Percentiles rank a stretch among this genome's conserved stretches.
phyloP scores from a whole-genome alignment of 37 sponge, comb jelly and placozoan genomes.

The Corticium candelabrum region DNA sequence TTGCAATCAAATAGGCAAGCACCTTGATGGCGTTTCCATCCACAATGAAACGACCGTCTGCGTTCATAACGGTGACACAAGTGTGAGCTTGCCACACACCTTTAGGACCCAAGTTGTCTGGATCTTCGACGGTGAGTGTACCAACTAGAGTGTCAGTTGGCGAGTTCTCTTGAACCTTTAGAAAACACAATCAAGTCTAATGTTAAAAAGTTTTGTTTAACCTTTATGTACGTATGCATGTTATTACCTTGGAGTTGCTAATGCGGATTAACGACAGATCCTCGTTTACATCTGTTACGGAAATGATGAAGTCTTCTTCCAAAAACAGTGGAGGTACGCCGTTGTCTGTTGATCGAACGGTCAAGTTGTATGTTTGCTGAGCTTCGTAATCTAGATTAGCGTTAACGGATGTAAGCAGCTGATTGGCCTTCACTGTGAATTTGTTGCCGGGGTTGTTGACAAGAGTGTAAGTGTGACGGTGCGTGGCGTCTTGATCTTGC shows the following conservation, averaged over 20 bases:
- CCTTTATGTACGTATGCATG: neutral
- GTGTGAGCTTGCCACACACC: neutral
- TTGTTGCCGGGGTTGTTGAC: neutral
- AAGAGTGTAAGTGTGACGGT: constrained; percentile 1
- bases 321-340: neutral
- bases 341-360: constrained; percentile 11
- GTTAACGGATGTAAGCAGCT: neutral
- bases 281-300: constrained; percentile 3
- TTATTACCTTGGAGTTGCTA: neutral
- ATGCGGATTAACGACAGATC: neutral
- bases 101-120: constrained; percentile 10
- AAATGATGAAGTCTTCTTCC: neutral
- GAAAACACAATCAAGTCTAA: neutral
- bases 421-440: neutral
- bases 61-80: neutral
- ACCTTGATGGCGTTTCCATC: neutral
- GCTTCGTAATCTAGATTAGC: neutral
- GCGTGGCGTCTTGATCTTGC: neutral
- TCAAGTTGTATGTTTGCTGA: neutral
- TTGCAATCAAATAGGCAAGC: too few relatives aligned
- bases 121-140: neutral
- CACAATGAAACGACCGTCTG: constrained; percentile 1
- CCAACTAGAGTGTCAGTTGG: neutral
- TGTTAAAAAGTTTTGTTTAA: too few relatives aligned
- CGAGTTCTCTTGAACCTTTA: neutral